These are phyloP conservation scores for Heterochromis multidens DNA, from an alignment of 2,113 vertebrate species.

Conservation along the genomic window DNA sequence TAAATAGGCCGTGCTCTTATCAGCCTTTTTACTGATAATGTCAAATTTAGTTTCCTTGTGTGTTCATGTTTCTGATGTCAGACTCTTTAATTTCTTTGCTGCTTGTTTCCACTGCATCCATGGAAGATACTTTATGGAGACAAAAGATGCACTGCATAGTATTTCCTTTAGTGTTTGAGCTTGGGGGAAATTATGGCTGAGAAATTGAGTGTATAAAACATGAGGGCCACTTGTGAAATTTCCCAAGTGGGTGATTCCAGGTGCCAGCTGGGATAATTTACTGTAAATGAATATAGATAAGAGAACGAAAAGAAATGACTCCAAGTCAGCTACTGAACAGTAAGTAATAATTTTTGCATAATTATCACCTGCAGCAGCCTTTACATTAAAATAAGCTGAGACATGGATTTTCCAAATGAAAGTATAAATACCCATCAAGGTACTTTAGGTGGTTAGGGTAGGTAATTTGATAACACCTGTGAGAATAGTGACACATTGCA, in stretches of 20 bases:
- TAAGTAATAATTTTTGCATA: neutral
- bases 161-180: neutral
- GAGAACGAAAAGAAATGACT: neutral
- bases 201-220: neutral
- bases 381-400: neutral
- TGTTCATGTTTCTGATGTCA: neutral
- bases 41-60: slow-evolving; percentile 15
- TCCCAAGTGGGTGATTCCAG: neutral
- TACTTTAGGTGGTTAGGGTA: neutral
- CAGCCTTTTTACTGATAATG: neutral
- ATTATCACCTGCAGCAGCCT: neutral
- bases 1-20: neutral
- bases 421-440: neutral
- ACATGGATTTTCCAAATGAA: neutral
- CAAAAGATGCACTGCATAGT: neutral
- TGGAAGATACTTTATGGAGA: neutral
- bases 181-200: neutral
- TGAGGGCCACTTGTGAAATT: neutral
- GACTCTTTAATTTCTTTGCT: neutral
- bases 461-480: neutral
- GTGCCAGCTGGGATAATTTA: neutral
- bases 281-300: neutral
- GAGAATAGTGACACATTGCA: neutral
- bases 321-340: neutral
- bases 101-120: neutral